These are phyloP conservation scores for Sipunculus nudus DNA, from an alignment of 2,888 invertebrate genomes.

Conservation along the genomic window DNA sequence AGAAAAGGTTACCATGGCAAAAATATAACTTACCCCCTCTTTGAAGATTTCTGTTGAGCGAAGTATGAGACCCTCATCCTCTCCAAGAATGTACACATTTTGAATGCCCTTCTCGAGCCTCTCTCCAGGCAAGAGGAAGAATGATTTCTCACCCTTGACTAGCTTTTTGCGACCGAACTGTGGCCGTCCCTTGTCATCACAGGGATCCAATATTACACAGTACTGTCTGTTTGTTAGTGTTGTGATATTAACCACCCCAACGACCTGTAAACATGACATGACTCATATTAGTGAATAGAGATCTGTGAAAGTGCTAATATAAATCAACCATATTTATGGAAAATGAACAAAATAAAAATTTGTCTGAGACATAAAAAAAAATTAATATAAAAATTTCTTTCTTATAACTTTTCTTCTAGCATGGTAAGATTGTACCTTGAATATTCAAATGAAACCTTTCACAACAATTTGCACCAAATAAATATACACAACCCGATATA, in stretches of 20 bases:
- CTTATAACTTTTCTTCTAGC: too few species aligned
- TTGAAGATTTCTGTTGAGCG: constrained; percentile 66
- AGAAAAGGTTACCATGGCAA: too few species aligned
- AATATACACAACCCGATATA: too few species aligned
- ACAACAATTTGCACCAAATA: too few species aligned
- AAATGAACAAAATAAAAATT: too few species aligned
- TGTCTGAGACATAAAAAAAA: too few species aligned
- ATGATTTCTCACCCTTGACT: constrained; percentile 68
- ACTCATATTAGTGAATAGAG: too few species aligned
- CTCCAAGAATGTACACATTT: constrained; percentile 67
- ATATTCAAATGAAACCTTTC: too few species aligned
- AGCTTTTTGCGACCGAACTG: constrained; percentile 68
- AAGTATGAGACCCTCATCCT: constrained; percentile 69
- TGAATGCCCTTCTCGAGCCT: constrained; percentile 68
- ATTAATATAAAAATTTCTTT: too few species aligned
- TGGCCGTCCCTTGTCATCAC: constrained; percentile 61
- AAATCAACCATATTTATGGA: too few species aligned
- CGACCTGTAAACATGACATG: constrained; percentile 51
- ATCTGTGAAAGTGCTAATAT: too few species aligned
- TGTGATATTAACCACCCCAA: constrained; percentile 67
- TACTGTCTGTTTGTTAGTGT: constrained; percentile 69
- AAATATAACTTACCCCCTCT: constrained; percentile 42
- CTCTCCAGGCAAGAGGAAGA: constrained; percentile 69
- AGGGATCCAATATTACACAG: constrained; percentile 68
- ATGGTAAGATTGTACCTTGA: too few species aligned